Base-by-base conservation (phyloP, 2,113 vertebrate species). In the Rhombomys opimus region DNA sequence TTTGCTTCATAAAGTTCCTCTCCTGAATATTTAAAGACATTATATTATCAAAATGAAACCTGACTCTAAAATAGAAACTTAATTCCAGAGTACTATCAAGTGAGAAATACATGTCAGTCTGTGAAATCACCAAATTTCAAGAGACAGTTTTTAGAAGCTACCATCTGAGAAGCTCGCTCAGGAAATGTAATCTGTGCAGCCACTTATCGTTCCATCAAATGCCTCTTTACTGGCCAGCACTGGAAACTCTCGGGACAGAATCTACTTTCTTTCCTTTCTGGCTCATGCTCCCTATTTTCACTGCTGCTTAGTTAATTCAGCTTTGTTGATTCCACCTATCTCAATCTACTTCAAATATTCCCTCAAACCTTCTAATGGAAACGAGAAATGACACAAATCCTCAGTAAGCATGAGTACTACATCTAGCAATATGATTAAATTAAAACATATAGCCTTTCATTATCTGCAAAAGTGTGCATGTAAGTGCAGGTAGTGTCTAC, bases 11-110 rank as follows among this genome's bases (percentile, higher is more conserved):
- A 67, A 92, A 87, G 54, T 84, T 93, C 27, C 38, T 91, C 82
- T 78, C 54, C 41, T 15, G 81, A 52, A 82, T 67, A 95, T 57
- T 90, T 78, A 57, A 92, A 89, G 41, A 75, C 5, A 81, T 0
- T 67, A 9, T 63, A 94, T n/a, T 87, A 95, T 67, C 67, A 97
- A 96, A 95, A 91, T 78, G 59, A 96, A 93, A 91, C 30, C 20
- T 89, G 54, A 96, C 15, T 90, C 80, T 82, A 32, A 96, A 97
- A 89, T 13, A 88, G 54, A 88, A 91, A 78, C n/a, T 76, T 82
- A 93, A 93, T 81, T 91, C 50, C 54, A 91, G 52, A 94, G 59
- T 76, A 86, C 3, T 41, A 20, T 63, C 77, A 97, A 61, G 9
- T 93, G 10, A 94, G 38, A 59, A 4, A 17, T 52, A 88, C 3